Evolutionary conservation across 2,888 invertebrate genomes (phyloP).

Genomic region (Leucoma salicis): DNA sequence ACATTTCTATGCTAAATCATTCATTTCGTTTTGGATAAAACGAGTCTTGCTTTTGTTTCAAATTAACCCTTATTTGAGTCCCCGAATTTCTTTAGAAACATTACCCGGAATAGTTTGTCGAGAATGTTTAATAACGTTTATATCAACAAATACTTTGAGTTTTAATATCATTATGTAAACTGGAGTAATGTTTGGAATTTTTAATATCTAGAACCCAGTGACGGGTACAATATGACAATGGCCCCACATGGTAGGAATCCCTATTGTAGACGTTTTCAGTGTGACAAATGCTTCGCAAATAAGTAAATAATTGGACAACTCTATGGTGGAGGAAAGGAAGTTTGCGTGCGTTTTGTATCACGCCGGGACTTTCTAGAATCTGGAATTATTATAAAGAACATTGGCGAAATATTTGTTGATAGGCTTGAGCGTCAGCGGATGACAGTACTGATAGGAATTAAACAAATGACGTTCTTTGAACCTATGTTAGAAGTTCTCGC

Average conservation of each 20-base stretch:
- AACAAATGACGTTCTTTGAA: too few relatives aligned
- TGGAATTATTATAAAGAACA: too few relatives aligned
- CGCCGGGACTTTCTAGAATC: too few relatives aligned
- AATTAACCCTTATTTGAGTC: conserved; percentile 3
- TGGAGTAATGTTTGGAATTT: conserved; percentile 52
- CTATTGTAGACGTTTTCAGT: conserved; percentile 53
- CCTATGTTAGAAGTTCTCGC: too few relatives aligned
- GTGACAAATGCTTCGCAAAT: conserved; percentile 16
- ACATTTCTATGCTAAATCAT: too few relatives aligned
- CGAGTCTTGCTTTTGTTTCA: too few relatives aligned
- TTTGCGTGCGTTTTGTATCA: too few relatives aligned
- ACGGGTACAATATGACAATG: conserved; percentile 53
- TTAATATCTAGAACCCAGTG: conserved; percentile 52
- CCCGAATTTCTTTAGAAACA: conserved; percentile 16
- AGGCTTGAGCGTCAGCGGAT: too few relatives aligned
- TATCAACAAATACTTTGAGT: conserved; percentile 14
- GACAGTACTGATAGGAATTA: too few relatives aligned
- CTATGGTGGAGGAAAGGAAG: not conserved
- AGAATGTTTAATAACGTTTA: conserved; percentile 18
- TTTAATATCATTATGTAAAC: conserved; percentile 37
- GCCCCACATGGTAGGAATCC: conserved; percentile 49
- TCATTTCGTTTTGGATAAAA: too few relatives aligned
- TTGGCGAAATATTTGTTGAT: too few relatives aligned
- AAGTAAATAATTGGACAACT: conserved; percentile 7
- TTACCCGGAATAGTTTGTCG: conserved; percentile 15